These are phyloP conservation scores for Hymenochirus boettgeri DNA, from an alignment of 2,113 vertebrate genomes.

Conservation along the genomic window DNA sequence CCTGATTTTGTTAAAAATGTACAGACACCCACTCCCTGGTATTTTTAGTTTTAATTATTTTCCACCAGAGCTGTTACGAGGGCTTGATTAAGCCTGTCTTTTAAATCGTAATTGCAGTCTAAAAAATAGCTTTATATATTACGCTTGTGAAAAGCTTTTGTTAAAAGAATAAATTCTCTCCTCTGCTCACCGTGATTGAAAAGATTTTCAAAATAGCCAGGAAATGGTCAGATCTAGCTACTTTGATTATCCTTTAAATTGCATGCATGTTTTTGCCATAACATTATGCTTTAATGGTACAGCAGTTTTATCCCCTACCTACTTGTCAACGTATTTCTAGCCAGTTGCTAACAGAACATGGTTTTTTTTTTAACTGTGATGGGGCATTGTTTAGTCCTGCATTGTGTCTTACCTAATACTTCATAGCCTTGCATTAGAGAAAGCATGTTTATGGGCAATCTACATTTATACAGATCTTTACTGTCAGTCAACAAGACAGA, in stretches of 20 bases:
- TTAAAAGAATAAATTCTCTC: slow-evolving; percentile 1
- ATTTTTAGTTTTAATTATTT: slow-evolving; percentile 43
- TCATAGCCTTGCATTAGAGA: too few species aligned
- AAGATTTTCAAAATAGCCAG: neutral
- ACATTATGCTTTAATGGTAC: neutral
- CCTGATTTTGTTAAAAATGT: neutral
- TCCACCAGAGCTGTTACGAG: slow-evolving; percentile 28
- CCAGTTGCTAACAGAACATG: too few species aligned
- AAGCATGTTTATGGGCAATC: too few species aligned
- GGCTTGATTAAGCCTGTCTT: slow-evolving; percentile 35
- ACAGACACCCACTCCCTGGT: slow-evolving; percentile 25
- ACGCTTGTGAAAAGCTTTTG: slow-evolving; percentile 20
- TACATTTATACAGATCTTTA: too few species aligned
- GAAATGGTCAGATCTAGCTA: neutral
- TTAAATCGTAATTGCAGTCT: slow-evolving; percentile 22
- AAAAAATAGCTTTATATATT: slow-evolving; percentile 21
- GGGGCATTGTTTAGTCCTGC: too few species aligned
- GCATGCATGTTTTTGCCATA: neutral
- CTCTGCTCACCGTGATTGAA: slow-evolving; percentile 15
- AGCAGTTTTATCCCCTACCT: neutral
- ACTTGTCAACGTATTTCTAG: neutral
- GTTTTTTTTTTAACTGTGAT: too few species aligned
- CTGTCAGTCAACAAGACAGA: too few species aligned
- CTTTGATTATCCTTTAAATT: slow-evolving; percentile 17
- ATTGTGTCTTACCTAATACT: too few species aligned